These are phyloP conservation scores for Eudyptes chrysolophus DNA, from an alignment of 2,113 vertebrate species.

Conservation along the genomic window DNA sequence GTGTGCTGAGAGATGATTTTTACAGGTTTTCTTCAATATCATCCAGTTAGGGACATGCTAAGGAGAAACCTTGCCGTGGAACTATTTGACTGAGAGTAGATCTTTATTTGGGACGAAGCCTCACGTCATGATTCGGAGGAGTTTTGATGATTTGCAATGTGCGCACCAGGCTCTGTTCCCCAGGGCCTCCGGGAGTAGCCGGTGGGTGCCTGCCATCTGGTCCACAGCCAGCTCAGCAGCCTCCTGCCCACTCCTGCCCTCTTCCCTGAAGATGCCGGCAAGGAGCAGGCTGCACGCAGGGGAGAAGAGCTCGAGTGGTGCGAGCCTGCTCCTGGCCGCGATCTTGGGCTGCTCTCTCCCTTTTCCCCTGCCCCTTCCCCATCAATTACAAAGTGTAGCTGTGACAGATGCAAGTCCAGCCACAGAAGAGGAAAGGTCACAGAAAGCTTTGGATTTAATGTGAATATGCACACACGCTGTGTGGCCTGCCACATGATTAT, in stretches of 20 bases:
- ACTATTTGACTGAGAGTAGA: not conserved
- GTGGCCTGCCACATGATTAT: not conserved
- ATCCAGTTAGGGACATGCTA: not conserved
- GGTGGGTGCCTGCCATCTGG: not conserved
- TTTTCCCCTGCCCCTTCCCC: not conserved
- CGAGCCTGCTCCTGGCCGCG: fast-evolving
- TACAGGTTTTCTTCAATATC: not conserved
- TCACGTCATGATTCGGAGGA: fast-evolving
- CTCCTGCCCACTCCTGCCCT: not conserved
- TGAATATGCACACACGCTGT: not conserved
- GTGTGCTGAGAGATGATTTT: not conserved
- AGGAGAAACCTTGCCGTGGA: not conserved
- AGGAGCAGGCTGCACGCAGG: fast-evolving
- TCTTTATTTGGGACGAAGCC: not conserved
- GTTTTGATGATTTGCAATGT: not conserved
- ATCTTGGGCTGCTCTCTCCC: not conserved
- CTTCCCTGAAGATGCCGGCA: not conserved
- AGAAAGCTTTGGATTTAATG: not conserved
- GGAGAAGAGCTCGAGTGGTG: fast-evolving
- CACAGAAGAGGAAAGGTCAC: not conserved
- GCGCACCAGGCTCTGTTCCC: not conserved
- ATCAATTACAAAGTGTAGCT: not conserved
- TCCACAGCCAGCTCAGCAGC: not conserved
- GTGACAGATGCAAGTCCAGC: not conserved
- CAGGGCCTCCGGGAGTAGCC: not conserved